A percentile compares a stretch with the other conserved stretches of the same genome.
phyloP scores from a whole-genome alignment of 2,888 invertebrate genomes.

The Cerastoderma edule region DNA sequence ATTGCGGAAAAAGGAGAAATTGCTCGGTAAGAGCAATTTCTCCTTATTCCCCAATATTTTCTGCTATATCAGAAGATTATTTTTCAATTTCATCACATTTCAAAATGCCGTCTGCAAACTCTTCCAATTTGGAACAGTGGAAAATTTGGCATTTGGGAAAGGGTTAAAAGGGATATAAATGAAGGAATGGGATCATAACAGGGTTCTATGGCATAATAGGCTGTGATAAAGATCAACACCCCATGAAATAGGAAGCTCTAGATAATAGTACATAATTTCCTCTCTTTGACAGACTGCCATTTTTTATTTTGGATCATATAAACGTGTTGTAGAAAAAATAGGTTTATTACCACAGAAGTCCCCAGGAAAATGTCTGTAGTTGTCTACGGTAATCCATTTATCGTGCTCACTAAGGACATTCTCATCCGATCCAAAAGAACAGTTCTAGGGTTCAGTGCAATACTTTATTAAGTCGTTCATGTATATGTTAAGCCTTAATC shows the following conservation, averaged over 20 bases:
- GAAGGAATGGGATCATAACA: too few species aligned
- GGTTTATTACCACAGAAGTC: not conserved
- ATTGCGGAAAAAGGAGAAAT: conserved; percentile 4
- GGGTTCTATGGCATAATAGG: not conserved
- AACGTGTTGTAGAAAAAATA: conserved; percentile 1
- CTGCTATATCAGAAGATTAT: too few species aligned
- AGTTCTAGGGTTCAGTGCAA: too few species aligned
- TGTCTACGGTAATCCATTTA: too few species aligned
- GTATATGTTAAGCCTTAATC: too few species aligned
- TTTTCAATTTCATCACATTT: too few species aligned
- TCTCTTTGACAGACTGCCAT: not conserved
- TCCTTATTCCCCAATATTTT: not conserved
- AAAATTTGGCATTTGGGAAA: not conserved
- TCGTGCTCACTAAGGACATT: too few species aligned
- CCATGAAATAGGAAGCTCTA: not conserved
- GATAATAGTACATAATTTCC: conserved; percentile 9
- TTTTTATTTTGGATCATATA: conserved; percentile 4
- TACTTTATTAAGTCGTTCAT: too few species aligned
- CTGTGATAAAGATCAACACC: not conserved
- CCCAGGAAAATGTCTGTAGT: not conserved
- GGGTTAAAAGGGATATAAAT: not conserved
- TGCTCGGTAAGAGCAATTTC: conserved; percentile 3
- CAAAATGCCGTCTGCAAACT: not conserved
- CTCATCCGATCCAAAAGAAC: too few species aligned
- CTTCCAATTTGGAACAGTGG: too few species aligned